A percentile compares a stretch with the other conserved stretches of the same genome.
Conservation (phyloP, 2,888 invertebrate species). For the Pantelozetes paolii region DNA sequence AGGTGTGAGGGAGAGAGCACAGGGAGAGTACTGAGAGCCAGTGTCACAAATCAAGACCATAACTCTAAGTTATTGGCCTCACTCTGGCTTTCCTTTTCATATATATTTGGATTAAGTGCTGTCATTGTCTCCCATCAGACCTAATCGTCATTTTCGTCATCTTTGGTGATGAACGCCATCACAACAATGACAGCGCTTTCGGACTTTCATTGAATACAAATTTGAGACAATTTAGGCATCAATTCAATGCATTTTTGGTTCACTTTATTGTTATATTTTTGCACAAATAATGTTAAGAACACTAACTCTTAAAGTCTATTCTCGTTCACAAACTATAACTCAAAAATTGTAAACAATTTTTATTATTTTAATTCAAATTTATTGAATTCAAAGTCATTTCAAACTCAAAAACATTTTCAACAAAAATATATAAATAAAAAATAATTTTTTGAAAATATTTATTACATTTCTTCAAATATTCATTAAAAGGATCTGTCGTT, state of each 20-base stretch:
- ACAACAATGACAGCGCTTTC: slow-evolving; percentile 21
- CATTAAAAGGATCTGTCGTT: too few species aligned
- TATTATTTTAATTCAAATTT: too few species aligned
- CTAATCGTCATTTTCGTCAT: slow-evolving; percentile 31
- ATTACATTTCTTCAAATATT: too few species aligned
- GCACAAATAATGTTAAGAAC: not conserved
- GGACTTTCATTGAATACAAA: slow-evolving; percentile 25
- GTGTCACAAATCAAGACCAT: slow-evolving; percentile 37
- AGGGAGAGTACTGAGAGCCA: not conserved
- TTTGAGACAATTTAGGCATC: slow-evolving; percentile 5
- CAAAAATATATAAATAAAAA: too few species aligned
- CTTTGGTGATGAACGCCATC: slow-evolving; percentile 34
- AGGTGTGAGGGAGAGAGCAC: too few species aligned
- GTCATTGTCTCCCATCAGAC: slow-evolving; percentile 26
- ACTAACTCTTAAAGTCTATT: too few species aligned
- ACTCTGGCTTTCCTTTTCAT: slow-evolving; percentile 38
- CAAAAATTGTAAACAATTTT: too few species aligned
- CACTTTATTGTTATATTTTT: not conserved
- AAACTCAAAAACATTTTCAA: too few species aligned
- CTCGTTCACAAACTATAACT: too few species aligned
- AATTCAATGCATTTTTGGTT: not conserved
- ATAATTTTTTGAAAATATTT: too few species aligned
- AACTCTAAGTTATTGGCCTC: slow-evolving; percentile 28
- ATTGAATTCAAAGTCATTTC: too few species aligned
- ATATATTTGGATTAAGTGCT: slow-evolving; percentile 38